These are phyloP conservation scores for Lytechinus variegatus DNA, from an alignment of 35 echinoderm and acorn worm genomes.

Conservation along the genomic window DNA sequence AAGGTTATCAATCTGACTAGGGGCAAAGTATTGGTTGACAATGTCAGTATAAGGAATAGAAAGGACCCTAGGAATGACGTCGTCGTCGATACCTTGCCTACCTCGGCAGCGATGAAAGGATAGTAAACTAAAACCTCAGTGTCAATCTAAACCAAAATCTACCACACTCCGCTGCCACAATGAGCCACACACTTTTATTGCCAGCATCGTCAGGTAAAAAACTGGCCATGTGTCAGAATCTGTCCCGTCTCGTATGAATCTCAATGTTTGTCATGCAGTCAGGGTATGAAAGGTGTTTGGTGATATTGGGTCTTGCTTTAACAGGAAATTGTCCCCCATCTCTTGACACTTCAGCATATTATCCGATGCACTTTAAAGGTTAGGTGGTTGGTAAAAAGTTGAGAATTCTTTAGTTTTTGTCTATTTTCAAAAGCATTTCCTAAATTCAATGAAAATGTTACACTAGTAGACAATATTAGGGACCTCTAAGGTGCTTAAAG, in stretches of 20 bases:
- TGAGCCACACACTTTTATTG: background rate
- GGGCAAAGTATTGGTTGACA: background rate
- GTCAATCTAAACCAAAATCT: background rate
- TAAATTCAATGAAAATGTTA: background rate
- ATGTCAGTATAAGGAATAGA: background rate
- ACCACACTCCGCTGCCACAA: background rate
- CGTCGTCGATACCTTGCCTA: background rate
- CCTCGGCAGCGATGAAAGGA: background rate
- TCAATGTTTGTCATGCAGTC: background rate
- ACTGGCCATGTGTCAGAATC: background rate
- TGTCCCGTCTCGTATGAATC: background rate
- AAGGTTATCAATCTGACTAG: background rate
- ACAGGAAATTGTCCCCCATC: background rate
- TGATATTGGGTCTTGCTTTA: background rate
- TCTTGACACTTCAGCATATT: background rate
- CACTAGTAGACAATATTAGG: background rate
- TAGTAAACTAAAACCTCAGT: background rate
- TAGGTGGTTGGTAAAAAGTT: background rate
- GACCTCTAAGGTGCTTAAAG: background rate
- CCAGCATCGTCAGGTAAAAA: background rate
- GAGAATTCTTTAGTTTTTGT: background rate
- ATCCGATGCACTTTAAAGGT: background rate
- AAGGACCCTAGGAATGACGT: background rate
- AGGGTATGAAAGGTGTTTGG: background rate
- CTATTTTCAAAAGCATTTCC: background rate